Percentiles rank a stretch among this genome's conserved stretches.
phyloP scores from a whole-genome alignment of 2,113 vertebrate species.

The Carassius carassius region DNA sequence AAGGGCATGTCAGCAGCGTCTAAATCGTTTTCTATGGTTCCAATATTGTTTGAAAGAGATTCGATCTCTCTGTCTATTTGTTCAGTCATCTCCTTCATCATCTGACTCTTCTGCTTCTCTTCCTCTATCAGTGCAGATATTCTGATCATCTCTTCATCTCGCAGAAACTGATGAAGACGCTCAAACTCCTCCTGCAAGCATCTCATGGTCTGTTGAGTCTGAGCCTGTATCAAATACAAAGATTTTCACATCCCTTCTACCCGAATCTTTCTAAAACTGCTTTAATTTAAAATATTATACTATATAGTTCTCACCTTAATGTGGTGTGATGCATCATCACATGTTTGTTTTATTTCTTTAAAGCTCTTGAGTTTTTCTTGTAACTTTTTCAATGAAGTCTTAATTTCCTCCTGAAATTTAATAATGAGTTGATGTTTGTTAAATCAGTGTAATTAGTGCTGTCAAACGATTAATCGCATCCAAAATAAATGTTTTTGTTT shows the following conservation, averaged over 20 bases:
- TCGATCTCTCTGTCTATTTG: conserved; percentile 4
- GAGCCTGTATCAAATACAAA: conserved; percentile 19
- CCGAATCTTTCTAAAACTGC: no score
- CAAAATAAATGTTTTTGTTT: no score
- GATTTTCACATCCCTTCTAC: no score
- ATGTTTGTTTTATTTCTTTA: not conserved
- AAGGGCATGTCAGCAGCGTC: not conserved
- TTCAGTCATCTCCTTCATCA: conserved; percentile 3
- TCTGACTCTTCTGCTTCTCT: not conserved
- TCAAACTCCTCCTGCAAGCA: conserved; percentile 53
- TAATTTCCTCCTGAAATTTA: conserved; percentile 12
- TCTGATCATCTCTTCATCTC: conserved; percentile 30
- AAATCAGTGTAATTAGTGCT: not conserved
- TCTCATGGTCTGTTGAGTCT: conserved; percentile 45
- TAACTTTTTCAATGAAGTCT: not conserved
- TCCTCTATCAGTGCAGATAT: conserved; percentile 33
- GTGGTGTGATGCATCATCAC: not conserved
- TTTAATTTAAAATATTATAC: not conserved
- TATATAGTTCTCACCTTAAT: not conserved
- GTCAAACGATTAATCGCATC: no score
- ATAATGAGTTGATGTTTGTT: not conserved
- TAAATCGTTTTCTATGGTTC: not conserved
- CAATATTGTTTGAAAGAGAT: conserved; percentile 7
- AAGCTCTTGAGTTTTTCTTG: not conserved
- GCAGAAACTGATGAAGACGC: conserved; percentile 54